Conservation (phyloP, 1,140 invertebrate genomes). For the Ephestia elutella region DNA sequence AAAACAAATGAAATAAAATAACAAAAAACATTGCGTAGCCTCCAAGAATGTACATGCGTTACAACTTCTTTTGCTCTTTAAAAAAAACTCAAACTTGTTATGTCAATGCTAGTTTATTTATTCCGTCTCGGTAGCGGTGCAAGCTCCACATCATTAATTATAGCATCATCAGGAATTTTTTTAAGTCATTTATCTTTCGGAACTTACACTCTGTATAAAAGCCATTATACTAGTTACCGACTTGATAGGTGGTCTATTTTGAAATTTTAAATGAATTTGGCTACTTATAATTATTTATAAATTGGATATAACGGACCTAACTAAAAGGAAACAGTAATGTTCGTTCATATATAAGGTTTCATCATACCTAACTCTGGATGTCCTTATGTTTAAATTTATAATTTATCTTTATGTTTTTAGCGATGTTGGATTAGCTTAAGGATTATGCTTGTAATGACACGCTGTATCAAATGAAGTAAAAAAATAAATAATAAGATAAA, state of each 20-base stretch:
- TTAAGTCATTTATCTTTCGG: neutral
- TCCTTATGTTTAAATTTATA: too few relatives aligned
- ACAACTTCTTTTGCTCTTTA: neutral
- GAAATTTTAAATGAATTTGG: neutral
- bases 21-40: neutral
- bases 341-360: too few relatives aligned
- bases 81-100: neutral
- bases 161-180: neutral
- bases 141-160: neutral
- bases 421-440: too few relatives aligned
- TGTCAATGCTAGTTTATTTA: neutral
- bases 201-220: constrained; percentile 1
- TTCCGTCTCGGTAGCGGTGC: neutral
- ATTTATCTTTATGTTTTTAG: too few relatives aligned
- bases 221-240: neutral
- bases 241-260: constrained; percentile 1
- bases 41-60: neutral
- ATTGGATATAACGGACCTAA: neutral
- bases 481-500: too few relatives aligned
- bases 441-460: too few relatives aligned
- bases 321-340: too few relatives aligned
- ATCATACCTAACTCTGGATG: too few relatives aligned
- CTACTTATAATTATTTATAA: neutral
- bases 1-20: neutral
- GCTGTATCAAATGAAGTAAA: too few relatives aligned